Base-by-base conservation (phyloP, 2,113 vertebrate species). In the Myocastor coypus region DNA sequence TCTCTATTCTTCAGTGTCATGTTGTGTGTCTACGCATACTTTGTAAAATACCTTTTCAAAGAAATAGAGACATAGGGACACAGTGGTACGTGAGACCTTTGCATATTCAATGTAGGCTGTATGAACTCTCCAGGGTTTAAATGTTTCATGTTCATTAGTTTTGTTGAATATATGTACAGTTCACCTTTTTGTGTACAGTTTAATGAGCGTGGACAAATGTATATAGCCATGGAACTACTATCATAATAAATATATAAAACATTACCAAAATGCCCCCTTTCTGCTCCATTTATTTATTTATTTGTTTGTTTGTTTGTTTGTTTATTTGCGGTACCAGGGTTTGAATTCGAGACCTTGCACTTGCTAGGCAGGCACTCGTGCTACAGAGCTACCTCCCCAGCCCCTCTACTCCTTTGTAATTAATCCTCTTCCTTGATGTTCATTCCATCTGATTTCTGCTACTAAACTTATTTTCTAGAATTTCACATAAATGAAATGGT, bases 121-220 rank as follows among this genome's bases (percentile, higher is more conserved):
- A 7, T 50, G 80, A 75, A 89, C n/a, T 92, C 81, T 83, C 11
- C 28, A 89, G n/a, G 7, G 28, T 91, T 97, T 46, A 30, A 80
- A 57, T 42, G 57, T 63, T 84, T 81, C n/a, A 68, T 83, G 13
- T 82, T 91, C 61, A 1, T 89, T 91, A 73, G 22, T 26, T 89
- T 94, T 94, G 61, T 83, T 86, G 71, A 87, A 57, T 37, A 37
- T 68, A 32, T 0, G 73, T 28, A 93, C 63, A 64, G 75, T 20
- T 78, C 55, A 81, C 34, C 12, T 19, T 94, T 73, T 78, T 50
- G 20, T 46, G 28, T 94, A 10, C 19, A 83, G 0, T 83, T 69
- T 59, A 95, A 12, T 93, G 30, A 34, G 22, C 93, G 93, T 93
- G 87, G 83, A 89, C 55, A 83, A 59, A 75, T 69, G 19, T 55